phyloP scores from a whole-genome alignment of 2,888 invertebrate genomes.

The Pseudolycoriella hygida region DNA sequence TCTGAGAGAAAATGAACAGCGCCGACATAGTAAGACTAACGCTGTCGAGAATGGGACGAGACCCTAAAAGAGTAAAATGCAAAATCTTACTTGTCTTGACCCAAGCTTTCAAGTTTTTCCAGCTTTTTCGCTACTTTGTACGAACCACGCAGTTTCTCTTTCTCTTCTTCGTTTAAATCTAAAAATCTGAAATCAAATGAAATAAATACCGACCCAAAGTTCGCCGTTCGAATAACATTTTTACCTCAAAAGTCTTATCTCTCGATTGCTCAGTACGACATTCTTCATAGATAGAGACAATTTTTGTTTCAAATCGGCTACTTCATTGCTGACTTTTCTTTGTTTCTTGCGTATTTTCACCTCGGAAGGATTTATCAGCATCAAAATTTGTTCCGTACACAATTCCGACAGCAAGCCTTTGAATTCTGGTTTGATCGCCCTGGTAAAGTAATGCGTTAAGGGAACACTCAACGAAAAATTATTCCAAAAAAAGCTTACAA shows the following conservation, averaged over 20 bases:
- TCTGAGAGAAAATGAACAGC: background rate
- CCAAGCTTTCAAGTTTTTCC: slow-evolving; percentile 70
- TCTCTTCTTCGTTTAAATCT: slow-evolving; percentile 81
- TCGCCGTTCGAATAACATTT: slow-evolving; percentile 2
- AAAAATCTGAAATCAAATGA: slow-evolving; percentile 43
- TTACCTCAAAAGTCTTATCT: slow-evolving; percentile 65
- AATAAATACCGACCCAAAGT: background rate
- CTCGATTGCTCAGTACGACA: slow-evolving; percentile 79
- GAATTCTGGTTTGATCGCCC: slow-evolving; percentile 53
- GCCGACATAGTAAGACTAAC: no score
- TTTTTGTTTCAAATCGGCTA: slow-evolving; percentile 68
- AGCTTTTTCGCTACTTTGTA: slow-evolving; percentile 85
- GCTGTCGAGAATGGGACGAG: no score
- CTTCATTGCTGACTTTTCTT: slow-evolving; percentile 79
- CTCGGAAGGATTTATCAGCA: slow-evolving; percentile 71
- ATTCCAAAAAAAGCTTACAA: slow-evolving; percentile 25
- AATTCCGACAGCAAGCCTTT: slow-evolving; percentile 59
- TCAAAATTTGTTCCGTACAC: slow-evolving; percentile 71
- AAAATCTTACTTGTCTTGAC: slow-evolving; percentile 42
- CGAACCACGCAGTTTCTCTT: slow-evolving; percentile 76
- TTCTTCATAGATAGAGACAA: slow-evolving; percentile 65
- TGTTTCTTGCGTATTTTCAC: slow-evolving; percentile 77
- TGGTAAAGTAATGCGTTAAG: slow-evolving; percentile 18
- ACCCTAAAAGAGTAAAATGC: background rate
- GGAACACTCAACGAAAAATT: slow-evolving; percentile 2